phyloP scores from a whole-genome alignment of 2,113 vertebrate genomes.

The Rhinichthys klamathensis region DNA sequence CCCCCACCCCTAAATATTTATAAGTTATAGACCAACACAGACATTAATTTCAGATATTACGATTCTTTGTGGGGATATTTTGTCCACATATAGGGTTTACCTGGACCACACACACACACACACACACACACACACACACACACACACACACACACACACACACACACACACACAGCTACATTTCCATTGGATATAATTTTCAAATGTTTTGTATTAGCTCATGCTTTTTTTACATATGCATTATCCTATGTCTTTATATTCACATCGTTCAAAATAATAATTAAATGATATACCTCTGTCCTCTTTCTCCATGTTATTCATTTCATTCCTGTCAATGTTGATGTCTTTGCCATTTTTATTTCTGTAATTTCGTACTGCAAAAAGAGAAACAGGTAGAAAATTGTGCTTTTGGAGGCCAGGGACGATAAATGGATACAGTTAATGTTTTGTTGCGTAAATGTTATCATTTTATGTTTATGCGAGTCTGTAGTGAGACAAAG shows the following conservation, averaged over 20 bases:
- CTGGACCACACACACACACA: too few species aligned
- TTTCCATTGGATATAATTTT: too few species aligned
- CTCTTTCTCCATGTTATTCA: not conserved
- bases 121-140: too few species aligned
- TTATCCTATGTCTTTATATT: not conserved
- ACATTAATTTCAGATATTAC: too few species aligned
- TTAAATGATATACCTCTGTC: not conserved
- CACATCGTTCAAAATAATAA: not conserved
- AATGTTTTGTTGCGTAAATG: not conserved
- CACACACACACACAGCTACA: too few species aligned
- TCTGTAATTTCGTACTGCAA: conserved; percentile 38
- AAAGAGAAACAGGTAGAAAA: not conserved
- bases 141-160: too few species aligned
- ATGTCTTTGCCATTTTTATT: not conserved
- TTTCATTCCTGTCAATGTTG: not conserved
- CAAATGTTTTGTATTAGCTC: too few species aligned
- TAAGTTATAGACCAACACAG: too few species aligned
- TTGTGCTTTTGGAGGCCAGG: not conserved
- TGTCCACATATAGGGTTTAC: too few species aligned
- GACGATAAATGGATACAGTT: not conserved
- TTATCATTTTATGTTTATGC: not conserved
- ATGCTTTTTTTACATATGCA: not conserved
- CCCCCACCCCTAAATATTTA: too few species aligned
- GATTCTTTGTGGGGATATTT: too few species aligned
- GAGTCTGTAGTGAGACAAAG: not conserved